Evolutionary conservation across 2,888 invertebrate genomes (phyloP).

Genomic region (Microdon myrmicae): DNA sequence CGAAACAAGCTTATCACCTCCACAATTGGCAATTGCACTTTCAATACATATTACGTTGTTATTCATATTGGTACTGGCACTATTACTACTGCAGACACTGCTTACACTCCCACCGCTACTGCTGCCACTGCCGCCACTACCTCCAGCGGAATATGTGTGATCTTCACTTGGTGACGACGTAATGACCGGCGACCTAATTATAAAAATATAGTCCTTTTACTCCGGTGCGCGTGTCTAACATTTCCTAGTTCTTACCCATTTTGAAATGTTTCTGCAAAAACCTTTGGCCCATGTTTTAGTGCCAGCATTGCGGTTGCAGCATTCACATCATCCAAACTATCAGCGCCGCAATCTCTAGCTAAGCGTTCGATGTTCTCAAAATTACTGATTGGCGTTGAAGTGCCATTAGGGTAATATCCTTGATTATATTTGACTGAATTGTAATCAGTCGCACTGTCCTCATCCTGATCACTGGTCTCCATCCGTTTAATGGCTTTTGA

Average conservation of each 20-base stretch:
- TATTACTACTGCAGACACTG: constrained; percentile 26
- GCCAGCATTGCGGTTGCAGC: constrained; percentile 89
- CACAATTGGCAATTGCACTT: constrained; percentile 49
- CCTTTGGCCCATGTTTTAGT: constrained; percentile 84
- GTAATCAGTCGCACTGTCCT: constrained; percentile 60
- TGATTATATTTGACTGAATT: constrained; percentile 55
- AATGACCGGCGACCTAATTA: constrained; percentile 71
- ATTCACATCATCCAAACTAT: constrained; percentile 79
- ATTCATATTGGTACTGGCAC: constrained; percentile 58
- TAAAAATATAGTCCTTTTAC: constrained; percentile 7
- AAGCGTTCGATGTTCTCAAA: constrained; percentile 60
- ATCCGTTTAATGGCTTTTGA: constrained; percentile 70
- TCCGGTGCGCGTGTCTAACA: too few species aligned
- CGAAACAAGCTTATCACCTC: constrained; percentile 42
- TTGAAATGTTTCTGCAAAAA: constrained; percentile 68
- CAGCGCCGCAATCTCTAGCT: constrained; percentile 67
- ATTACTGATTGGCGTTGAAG: constrained; percentile 56
- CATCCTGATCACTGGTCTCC: constrained; percentile 57
- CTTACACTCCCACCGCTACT: constrained; percentile 32
- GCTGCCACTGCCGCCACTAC: constrained; percentile 56
- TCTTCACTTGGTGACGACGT: constrained; percentile 91
- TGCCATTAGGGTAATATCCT: constrained; percentile 28
- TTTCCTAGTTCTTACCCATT: constrained; percentile 60
- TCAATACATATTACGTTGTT: constrained; percentile 55
- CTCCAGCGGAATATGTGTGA: constrained; percentile 86